Conservation (phyloP, 2,888 invertebrate genomes). For the Heterodera filipjevi region DNA sequence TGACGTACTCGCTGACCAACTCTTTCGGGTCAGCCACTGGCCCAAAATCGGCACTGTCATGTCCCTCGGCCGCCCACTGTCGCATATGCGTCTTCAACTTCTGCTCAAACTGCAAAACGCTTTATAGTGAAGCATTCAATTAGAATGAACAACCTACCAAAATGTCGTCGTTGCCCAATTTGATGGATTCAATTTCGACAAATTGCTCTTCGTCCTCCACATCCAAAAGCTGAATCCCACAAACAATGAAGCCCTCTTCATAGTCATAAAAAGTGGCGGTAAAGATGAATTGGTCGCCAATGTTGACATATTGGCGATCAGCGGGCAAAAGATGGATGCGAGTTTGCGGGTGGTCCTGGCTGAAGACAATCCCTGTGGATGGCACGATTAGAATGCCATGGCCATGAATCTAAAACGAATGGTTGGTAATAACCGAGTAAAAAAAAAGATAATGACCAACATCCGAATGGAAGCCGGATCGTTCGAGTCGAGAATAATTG, state of each 20-base stretch:
- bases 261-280: not conserved
- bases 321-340: not conserved
- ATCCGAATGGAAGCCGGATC: not conserved
- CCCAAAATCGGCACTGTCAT: not conserved
- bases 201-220: not conserved
- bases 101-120: not conserved
- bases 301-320: not conserved
- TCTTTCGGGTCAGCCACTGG: not conserved
- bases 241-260: not conserved
- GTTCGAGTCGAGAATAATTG: not conserved
- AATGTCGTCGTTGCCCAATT: not conserved
- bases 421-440: not conserved
- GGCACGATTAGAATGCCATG: not conserved
- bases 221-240: not conserved
- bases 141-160: not conserved
- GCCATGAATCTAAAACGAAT: not conserved
- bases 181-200: not conserved
- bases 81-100: not conserved
- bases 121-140: not conserved
- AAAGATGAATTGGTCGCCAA: not conserved
- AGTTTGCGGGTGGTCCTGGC: not conserved
- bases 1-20: not conserved
- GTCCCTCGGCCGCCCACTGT: not conserved
- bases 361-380: not conserved
- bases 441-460: not conserved